These are phyloP conservation scores for Phalacrocorax carbo DNA, from an alignment of 2,113 vertebrate genomes.

Conservation along the genomic window DNA sequence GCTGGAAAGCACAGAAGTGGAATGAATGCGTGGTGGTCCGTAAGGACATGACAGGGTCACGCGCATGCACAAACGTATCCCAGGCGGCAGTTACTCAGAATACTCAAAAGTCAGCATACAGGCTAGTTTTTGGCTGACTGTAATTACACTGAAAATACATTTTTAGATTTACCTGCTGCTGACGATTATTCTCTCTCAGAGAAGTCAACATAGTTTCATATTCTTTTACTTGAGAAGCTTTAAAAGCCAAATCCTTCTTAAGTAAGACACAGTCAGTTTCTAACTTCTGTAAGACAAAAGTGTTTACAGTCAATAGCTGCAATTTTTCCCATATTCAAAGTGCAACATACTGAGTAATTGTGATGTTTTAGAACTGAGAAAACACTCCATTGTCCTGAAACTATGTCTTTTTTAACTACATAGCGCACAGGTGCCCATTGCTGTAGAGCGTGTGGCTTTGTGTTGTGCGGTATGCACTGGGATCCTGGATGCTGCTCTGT, in stretches of 20 bases:
- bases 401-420: background rate
- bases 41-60: background rate
- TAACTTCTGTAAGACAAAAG: conserved; percentile 73
- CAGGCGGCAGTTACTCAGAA: background rate
- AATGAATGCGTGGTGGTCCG: background rate
- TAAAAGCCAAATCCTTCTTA: conserved; percentile 89
- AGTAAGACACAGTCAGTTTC: conserved; percentile 85
- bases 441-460: background rate
- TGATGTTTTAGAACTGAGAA: background rate
- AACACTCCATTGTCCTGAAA: background rate
- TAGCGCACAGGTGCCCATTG: background rate
- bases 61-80: fast-evolving
- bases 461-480: background rate
- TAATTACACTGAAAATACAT: fast-evolving
- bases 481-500: background rate
- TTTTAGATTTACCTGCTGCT: conserved; percentile 84
- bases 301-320: background rate
- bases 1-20: conserved; percentile 51
- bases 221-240: conserved; percentile 85
- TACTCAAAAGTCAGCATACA: background rate
- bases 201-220: conserved; percentile 87
- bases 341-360: background rate
- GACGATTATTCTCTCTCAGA: conserved; percentile 87
- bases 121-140: background rate
- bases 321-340: background rate